Conservation (phyloP, 2,113 vertebrate genomes). For the Barnardius zonarius region DNA sequence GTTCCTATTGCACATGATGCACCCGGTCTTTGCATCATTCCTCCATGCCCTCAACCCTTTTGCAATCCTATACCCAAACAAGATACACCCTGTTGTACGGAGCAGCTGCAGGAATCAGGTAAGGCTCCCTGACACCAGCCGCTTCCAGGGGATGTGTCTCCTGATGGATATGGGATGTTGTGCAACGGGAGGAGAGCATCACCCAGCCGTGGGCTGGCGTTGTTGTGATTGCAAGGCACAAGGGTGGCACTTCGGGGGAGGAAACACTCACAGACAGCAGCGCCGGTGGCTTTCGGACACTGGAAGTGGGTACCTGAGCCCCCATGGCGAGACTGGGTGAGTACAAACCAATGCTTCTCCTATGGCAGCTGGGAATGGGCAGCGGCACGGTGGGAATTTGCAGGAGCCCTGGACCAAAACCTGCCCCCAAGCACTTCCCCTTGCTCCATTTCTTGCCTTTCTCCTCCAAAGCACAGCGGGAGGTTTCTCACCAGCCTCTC, state of each 20-base stretch:
- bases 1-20: fast-evolving
- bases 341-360: neutral
- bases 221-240: neutral
- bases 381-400: fast-evolving
- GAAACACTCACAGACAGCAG: neutral
- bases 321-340: neutral
- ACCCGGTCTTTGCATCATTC: neutral
- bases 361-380: fast-evolving
- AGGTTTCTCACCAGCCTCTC: neutral
- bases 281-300: neutral
- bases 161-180: neutral
- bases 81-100: neutral
- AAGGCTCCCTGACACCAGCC: fast-evolving
- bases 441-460: neutral
- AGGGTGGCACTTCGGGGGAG: neutral
- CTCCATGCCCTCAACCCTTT: neutral
- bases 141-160: neutral
- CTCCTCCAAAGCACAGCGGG: neutral
- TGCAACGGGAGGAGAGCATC: neutral
- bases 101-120: conserved; percentile 1
- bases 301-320: fast-evolving
- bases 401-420: neutral
- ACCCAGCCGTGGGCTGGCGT: neutral
- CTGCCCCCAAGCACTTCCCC: fast-evolving
- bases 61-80: neutral